Evolutionary conservation across 2,888 invertebrate genomes (phyloP).

Genomic region (Cataglyphis albicans): DNA sequence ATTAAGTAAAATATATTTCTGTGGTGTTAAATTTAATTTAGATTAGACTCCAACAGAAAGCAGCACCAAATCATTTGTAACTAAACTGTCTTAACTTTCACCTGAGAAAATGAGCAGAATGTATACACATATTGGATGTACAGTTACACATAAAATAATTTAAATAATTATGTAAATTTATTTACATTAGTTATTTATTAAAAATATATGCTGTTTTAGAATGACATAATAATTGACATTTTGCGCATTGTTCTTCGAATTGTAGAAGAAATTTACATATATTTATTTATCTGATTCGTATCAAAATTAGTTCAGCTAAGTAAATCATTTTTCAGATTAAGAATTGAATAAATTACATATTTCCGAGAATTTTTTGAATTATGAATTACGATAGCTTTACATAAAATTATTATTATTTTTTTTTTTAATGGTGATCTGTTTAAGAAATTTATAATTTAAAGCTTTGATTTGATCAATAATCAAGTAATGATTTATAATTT

Average conservation of each 20-base stretch:
- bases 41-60: constrained; percentile 34
- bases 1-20: constrained; percentile 4
- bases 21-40: background rate
- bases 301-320: background rate
- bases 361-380: background rate
- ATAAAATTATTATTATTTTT: background rate
- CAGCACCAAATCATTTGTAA: constrained; percentile 37
- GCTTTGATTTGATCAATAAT: background rate
- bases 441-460: background rate
- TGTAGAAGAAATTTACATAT: background rate
- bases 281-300: background rate
- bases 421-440: background rate
- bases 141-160: background rate
- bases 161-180: background rate
- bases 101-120: background rate
- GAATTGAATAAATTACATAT: constrained; percentile 5
- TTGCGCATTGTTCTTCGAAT: background rate
- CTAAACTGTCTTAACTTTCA: constrained; percentile 21
- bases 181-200: constrained; percentile 15
- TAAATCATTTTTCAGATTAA: constrained; percentile 6
- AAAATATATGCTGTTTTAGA: background rate
- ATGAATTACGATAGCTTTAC: background rate
- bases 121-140: background rate
- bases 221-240: background rate
- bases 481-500: background rate